Evolutionary conservation across 1,140 invertebrate species (phyloP), one percentile per base, ranked within the genome.

Genomic region (Zeugodacus cucurbitae): DNA sequence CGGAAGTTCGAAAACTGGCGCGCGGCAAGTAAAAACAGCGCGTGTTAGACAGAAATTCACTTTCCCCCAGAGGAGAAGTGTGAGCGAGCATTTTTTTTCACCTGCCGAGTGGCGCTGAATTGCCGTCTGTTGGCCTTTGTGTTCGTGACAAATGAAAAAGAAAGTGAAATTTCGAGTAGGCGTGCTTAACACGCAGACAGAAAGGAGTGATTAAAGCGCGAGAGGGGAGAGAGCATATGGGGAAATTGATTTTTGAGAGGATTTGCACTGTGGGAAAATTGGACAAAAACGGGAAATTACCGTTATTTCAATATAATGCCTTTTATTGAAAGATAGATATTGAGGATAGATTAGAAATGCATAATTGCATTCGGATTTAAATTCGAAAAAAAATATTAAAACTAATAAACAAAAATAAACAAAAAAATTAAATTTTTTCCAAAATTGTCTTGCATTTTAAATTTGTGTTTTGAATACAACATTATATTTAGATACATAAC

Each of bases 81-180:
- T 10, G 74, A 54, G 41, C 10, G 14, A 82, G 74, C 26, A 26
- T 82, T 82, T 82, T 82, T 82, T 48, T 82, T 82, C 74, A 82
- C 41, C 44, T 48, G 41, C 74, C 74, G 26, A 10, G 37, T n/a
- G 5, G 17, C 11, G 34, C 20, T 22, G 17, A 82, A 44, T 41
- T 48, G 74, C 34, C 70, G 37, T 74, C 20, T 74, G 70, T 48
- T n/a, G n/a, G 37, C 41, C 41, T 82, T 82, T 82, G 74, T 82
- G 41, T 82, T 54, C 74, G 74, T 82, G 74, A 54, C 37, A 82
- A 82, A 82, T 82, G 74, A 82, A 82, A 82, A n/a, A 14, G 74
- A 82, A 82, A 82, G 74, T 48, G 74, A 48, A 82, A 54, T 82
- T 44, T 82, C 32, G 8, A 29, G 41, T 78, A 82, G 74, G 74